Evolutionary conservation across 2,113 vertebrate species (phyloP).

Genomic region (Phyllopteryx taeniolatus): DNA sequence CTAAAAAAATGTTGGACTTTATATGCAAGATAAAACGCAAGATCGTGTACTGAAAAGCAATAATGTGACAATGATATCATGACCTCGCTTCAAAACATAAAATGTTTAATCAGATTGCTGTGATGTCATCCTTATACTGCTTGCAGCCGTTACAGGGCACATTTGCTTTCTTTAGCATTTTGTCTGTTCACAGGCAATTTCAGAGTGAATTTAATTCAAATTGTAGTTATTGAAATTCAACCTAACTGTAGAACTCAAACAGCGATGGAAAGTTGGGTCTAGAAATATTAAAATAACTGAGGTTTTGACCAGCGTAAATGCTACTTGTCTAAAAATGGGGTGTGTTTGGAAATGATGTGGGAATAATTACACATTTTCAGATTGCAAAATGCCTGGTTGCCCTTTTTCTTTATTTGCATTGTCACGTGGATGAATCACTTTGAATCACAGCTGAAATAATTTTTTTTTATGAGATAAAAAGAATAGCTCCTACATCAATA

Average conservation of each 20-base stretch:
- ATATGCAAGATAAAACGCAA: neutral
- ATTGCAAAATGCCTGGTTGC: no score
- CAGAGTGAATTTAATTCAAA: neutral
- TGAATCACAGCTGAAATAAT: no score
- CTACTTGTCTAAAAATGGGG: no score
- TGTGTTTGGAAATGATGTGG: conserved; percentile 39
- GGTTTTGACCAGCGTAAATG: no score
- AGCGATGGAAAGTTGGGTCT: conserved; percentile 10
- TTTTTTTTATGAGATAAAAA: no score
- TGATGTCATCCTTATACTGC: neutral
- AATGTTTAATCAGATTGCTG: neutral
- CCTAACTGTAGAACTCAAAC: conserved; percentile 16
- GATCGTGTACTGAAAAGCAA: neutral
- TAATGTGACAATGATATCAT: neutral
- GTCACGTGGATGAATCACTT: no score
- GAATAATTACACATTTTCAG: conserved; percentile 19
- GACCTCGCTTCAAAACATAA: neutral
- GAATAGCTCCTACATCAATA: neutral
- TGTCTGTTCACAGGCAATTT: neutral
- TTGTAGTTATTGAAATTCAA: neutral
- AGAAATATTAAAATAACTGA: no score
- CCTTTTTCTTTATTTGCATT: no score
- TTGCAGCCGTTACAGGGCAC: neutral
- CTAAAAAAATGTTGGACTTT: neutral
- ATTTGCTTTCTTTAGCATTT: neutral